These are phyloP conservation scores for Rhinella marina DNA, from an alignment of 2,797 vertebrate genomes.

Conservation along the genomic window DNA sequence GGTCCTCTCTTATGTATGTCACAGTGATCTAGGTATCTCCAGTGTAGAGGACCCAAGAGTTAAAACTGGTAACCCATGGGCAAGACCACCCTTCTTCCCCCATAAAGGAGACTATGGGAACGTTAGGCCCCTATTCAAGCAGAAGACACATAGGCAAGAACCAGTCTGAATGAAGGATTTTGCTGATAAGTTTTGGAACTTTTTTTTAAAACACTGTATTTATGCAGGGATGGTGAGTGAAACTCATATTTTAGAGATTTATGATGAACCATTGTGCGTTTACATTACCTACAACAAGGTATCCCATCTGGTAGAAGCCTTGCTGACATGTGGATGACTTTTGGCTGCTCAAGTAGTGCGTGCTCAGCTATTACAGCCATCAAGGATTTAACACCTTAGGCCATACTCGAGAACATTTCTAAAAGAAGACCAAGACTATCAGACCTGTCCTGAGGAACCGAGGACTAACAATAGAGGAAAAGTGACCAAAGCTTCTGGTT, in stretches of 20 bases:
- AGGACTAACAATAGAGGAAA: not conserved
- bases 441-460: not conserved
- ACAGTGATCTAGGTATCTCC: too few species aligned
- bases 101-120: not conserved
- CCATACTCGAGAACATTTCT: not conserved
- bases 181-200: not conserved
- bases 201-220: not conserved
- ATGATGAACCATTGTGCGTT: not conserved
- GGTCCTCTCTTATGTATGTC: too few species aligned
- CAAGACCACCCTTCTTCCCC: not conserved
- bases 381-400: not conserved
- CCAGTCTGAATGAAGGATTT: not conserved
- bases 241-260: not conserved
- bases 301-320: not conserved
- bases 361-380: not conserved
- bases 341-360: not conserved
- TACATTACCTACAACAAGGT: not conserved
- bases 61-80: not conserved
- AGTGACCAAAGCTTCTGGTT: not conserved
- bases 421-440: not conserved
- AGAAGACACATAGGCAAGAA: too few species aligned
- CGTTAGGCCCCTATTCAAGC: not conserved
- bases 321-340: not conserved
- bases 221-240: not conserved
- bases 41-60: not conserved